Conservation (phyloP, 2,113 vertebrate species). For the Gymnarchus niloticus region DNA sequence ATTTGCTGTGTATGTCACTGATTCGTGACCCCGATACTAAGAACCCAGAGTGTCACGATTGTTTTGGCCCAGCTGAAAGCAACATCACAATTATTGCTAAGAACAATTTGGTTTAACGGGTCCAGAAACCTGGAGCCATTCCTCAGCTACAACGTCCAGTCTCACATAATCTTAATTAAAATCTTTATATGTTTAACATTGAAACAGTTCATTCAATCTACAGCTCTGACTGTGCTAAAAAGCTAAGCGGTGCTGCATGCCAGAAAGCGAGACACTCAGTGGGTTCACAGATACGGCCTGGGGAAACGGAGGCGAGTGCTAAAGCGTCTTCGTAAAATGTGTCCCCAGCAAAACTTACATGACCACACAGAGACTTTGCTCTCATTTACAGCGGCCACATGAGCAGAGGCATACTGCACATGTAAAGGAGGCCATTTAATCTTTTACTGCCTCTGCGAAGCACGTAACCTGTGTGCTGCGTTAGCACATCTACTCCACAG, state of each 20-base stretch:
- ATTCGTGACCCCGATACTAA: background rate
- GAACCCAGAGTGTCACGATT: background rate
- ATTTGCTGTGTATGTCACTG: too few species aligned
- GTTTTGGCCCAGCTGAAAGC: background rate
- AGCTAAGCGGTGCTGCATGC: background rate
- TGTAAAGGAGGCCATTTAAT: conserved; percentile 27
- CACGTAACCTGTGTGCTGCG: background rate
- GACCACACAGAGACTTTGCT: conserved; percentile 2
- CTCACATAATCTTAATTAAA: background rate
- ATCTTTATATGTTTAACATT: background rate
- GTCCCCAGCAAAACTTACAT: background rate
- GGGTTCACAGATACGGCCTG: background rate
- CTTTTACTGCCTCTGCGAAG: conserved; percentile 24
- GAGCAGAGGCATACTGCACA: conserved; percentile 25
- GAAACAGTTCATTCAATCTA: background rate
- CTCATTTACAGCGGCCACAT: conserved; percentile 25
- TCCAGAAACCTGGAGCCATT: background rate
- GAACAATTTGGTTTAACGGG: background rate
- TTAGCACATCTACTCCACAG: background rate
- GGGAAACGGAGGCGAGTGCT: too few species aligned
- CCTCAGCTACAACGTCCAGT: background rate
- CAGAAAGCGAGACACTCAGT: background rate
- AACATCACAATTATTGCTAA: background rate
- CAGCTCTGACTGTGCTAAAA: background rate
- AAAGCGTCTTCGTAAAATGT: too few species aligned